Evolutionary conservation across 2,797 vertebrate genomes (phyloP).

Genomic region (Gymnopithys bicolor): DNA sequence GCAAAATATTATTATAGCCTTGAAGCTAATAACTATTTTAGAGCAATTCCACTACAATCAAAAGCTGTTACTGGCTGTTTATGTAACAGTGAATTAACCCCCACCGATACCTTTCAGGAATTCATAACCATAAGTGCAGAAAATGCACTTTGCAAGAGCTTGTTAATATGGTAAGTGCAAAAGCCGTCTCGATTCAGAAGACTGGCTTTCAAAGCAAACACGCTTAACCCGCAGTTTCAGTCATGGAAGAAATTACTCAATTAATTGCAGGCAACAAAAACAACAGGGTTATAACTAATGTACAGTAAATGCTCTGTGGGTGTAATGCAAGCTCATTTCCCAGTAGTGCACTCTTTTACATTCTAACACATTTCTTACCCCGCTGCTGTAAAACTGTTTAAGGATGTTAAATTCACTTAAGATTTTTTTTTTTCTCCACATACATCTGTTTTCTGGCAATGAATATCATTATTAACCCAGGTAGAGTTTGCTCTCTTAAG

Average conservation of each 20-base stretch:
- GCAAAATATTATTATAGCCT: not conserved
- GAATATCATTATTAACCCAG: not conserved
- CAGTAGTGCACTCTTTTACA: conserved; percentile 7
- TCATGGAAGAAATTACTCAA: conserved; percentile 63
- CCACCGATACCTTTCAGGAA: conserved; percentile 44
- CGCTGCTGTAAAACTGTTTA: conserved; percentile 14
- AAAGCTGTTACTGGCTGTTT: conserved; percentile 50
- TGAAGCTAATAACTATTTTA: conserved; percentile 52
- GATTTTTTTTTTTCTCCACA: not conserved
- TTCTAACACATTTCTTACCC: conserved; percentile 25
- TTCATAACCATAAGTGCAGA: not conserved
- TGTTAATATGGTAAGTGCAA: conserved; percentile 16
- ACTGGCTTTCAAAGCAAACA: conserved; percentile 42
- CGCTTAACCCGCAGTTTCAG: conserved; percentile 56
- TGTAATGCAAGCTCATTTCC: conserved; percentile 37
- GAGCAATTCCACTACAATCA: conserved; percentile 30
- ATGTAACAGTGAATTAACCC: conserved; percentile 64
- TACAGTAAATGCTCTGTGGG: conserved; percentile 47
- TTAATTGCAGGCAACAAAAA: conserved; percentile 63
- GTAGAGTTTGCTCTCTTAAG: not conserved
- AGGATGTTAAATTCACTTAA: conserved; percentile 15
- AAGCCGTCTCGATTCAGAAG: not conserved
- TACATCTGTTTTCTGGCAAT: not conserved
- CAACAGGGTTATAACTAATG: conserved; percentile 52
- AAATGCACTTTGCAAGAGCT: not conserved